A percentile compares a stretch with the other conserved stretches of the same genome.
Evolutionary conservation across 2,113 vertebrate genomes (phyloP).

Genomic region (Aythya baeri): DNA sequence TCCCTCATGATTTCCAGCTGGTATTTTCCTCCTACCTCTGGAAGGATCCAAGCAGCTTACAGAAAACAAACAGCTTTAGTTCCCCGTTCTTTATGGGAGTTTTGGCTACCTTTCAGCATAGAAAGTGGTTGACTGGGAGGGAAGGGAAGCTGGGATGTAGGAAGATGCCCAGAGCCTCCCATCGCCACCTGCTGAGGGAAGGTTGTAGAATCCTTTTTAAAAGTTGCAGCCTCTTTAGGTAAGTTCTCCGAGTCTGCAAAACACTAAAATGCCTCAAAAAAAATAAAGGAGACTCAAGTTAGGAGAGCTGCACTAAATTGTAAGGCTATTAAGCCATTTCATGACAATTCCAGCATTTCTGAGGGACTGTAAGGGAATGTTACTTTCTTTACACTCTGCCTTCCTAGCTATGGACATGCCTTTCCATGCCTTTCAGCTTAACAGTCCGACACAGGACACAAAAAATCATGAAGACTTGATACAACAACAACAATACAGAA

Average conservation of each 20-base stretch:
- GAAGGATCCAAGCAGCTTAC: background rate
- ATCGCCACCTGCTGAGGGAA: background rate
- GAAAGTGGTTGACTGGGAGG: background rate
- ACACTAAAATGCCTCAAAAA: background rate
- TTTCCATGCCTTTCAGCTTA: background rate
- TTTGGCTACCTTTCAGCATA: background rate
- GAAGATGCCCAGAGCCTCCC: background rate
- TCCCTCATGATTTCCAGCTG: background rate
- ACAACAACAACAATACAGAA: background rate
- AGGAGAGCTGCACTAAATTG: background rate
- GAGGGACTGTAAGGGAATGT: background rate
- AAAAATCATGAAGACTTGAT: background rate
- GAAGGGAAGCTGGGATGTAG: background rate
- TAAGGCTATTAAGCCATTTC: background rate
- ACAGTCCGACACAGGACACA: background rate
- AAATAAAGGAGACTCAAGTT: background rate
- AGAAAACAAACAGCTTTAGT: background rate
- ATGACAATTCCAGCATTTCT: background rate
- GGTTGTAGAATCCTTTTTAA: background rate
- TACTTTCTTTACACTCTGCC: background rate
- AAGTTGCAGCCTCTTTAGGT: background rate
- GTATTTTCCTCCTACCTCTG: background rate
- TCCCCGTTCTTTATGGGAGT: background rate
- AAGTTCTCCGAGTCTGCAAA: background rate
- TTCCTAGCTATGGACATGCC: fast-evolving